Evolutionary conservation across 2,888 invertebrate genomes (phyloP), one percentile per base, ranked within the genome.

Genomic region (Biston stratarius): DNA sequence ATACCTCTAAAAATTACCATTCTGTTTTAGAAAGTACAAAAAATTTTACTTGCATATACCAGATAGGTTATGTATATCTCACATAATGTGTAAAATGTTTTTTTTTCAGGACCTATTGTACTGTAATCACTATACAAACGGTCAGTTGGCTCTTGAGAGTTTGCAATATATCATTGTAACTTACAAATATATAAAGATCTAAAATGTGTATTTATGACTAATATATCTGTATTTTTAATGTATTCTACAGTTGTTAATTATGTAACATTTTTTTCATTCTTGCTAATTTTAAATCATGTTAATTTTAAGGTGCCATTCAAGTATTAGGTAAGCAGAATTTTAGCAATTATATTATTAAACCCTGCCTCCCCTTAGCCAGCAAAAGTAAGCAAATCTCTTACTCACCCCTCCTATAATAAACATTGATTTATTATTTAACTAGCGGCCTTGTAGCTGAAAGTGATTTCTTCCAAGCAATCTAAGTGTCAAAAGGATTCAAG

Each of bases 181-280:
- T 38, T 15, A 40, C 6, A 38, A 38, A 6, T 53, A 14, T 15
- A 38, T 24, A 24, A 24, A 24, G 1, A 24, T 24, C 24, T 24
- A 24, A 24, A 40, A 53, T 40, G 40, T 40, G 53, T 40, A 53
- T 52, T 52, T 33, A 36, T 53, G 40, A 53, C 38, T 38, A 38
- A 53, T 36, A 49, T 24, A 12, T 51, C 38, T 53, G 11, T 40
- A 15, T 51, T 6, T 24, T 24, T 12, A 10, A 33, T 34, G 53
- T 38, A 38, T 40, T 36, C 11, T 40, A 51, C 52, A 52, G 34
- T 36, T 52, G 52, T 52, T 52, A 52, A 52, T 45, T 45, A 45
- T 36, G 34, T 36, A 34, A 36, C n/a, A 36, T 14, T 36, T 52
- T 36, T 14, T n/a, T 52, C 7, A n/a, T 52, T 12, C 11, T 53